Conservation (phyloP, 2,888 invertebrate species). For the Fragum sueziense region DNA sequence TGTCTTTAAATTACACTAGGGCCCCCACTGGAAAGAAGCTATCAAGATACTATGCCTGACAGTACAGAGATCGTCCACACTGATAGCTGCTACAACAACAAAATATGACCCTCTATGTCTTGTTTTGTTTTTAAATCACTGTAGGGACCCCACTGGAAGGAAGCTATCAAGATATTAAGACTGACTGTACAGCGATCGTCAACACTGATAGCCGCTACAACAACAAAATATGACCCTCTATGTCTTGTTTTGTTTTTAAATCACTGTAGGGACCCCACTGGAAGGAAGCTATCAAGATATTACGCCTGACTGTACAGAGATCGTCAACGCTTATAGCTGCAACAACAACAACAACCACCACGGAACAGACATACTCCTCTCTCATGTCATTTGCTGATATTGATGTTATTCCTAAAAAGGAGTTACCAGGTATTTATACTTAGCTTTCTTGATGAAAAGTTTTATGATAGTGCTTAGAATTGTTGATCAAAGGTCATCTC, state of each 20-base stretch:
- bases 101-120: no score
- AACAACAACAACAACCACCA: constrained; percentile 57
- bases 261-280: constrained; percentile 92
- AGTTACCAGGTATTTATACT: constrained; percentile 84
- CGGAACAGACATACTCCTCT: constrained; percentile 63
- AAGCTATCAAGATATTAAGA: constrained; percentile 97
- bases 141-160: constrained; percentile 94
- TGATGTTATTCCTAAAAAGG: constrained; percentile 92
- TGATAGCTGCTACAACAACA: constrained; percentile 82
- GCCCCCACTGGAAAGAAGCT: constrained; percentile 96
- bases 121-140: no score
- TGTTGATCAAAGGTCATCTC: no score
- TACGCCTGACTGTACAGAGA: constrained; percentile 96
- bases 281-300: constrained; percentile 97
- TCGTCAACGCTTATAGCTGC: constrained; percentile 90
- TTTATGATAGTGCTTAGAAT: no score
- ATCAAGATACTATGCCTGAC: constrained; percentile 97
- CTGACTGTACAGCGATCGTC: constrained; percentile 97
- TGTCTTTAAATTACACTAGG: no score
- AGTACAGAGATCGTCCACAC: constrained; percentile 96
- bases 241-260: no score
- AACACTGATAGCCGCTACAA: constrained; percentile 85
- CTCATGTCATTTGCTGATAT: constrained; percentile 89
- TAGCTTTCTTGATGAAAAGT: no score
- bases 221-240: no score